These are phyloP conservation scores for Rhingia rostrata DNA, from an alignment of 2,888 invertebrate genomes.

Conservation along the genomic window DNA sequence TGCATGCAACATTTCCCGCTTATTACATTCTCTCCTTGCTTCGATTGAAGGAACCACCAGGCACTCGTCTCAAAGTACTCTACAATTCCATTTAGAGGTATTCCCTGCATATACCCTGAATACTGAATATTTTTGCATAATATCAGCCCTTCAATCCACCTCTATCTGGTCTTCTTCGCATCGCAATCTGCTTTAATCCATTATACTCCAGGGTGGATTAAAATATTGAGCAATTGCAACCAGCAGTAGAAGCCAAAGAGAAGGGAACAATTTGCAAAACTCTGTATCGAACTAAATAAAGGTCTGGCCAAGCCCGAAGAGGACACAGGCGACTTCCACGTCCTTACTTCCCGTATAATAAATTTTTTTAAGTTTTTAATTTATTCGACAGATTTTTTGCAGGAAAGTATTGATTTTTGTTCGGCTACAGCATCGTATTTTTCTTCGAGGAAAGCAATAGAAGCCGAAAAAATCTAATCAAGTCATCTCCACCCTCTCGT, in stretches of 20 bases:
- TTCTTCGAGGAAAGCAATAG: neutral
- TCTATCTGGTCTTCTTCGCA: constrained; percentile 35
- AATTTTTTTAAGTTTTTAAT: constrained; percentile 67
- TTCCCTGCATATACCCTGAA: constrained; percentile 33
- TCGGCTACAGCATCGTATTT: neutral
- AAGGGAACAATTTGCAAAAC: constrained; percentile 21
- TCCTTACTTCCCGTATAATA: constrained; percentile 18
- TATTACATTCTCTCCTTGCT: constrained; percentile 22
- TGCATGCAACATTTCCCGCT: constrained; percentile 51
- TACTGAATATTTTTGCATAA: constrained; percentile 67
- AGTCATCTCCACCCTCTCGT: neutral
- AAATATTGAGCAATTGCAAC: neutral
- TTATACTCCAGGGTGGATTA: constrained; percentile 38
- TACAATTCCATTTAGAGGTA: constrained; percentile 32
- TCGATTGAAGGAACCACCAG: neutral
- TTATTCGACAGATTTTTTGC: constrained; percentile 62
- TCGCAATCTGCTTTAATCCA: constrained; percentile 50
- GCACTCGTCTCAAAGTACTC: constrained; percentile 41
- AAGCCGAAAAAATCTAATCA: constrained; percentile 11
- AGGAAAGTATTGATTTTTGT: constrained; percentile 58
- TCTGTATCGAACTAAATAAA: constrained; percentile 35
- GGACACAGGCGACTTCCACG: neutral
- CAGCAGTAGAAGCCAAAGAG: neutral
- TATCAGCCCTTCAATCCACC: constrained; percentile 61
- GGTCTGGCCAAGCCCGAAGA: neutral